Percentiles rank a stretch among this genome's conserved stretches.
phyloP scores from a whole-genome alignment of 2,113 vertebrate species.

The Aegotheles bennettii region DNA sequence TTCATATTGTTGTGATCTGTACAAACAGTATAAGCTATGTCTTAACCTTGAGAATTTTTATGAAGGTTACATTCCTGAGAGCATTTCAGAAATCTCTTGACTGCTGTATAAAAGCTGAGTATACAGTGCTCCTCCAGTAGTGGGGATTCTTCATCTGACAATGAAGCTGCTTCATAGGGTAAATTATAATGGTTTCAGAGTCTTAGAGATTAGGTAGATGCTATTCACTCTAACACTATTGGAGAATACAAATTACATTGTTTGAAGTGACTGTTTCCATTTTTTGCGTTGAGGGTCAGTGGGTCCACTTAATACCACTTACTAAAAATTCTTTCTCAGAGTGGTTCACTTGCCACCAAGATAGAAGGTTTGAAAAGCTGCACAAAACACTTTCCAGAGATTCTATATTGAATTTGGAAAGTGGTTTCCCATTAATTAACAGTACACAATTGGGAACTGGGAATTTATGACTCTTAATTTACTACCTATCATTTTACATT shows the following conservation, averaged over 20 bases:
- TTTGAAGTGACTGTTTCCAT: conserved; percentile 37
- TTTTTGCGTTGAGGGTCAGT: conserved; percentile 52
- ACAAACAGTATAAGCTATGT: not conserved
- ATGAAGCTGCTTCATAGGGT: not conserved
- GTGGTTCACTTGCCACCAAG: not conserved
- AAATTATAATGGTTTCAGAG: conserved; percentile 38
- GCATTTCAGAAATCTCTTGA: conserved; percentile 17
- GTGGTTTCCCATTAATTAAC: not conserved
- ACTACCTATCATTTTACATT: accelerated
- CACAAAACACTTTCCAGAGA: not conserved
- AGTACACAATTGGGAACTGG: not conserved
- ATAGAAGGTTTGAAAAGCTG: not conserved
- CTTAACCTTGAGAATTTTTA: not conserved
- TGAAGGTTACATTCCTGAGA: not conserved
- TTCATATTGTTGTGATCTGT: not conserved
- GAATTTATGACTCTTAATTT: not conserved
- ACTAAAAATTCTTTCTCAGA: conserved; percentile 30
- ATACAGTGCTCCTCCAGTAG: not conserved
- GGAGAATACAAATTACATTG: not conserved
- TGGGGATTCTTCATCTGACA: conserved; percentile 8
- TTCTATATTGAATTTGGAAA: not conserved
- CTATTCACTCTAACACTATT: not conserved
- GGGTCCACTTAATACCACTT: conserved; percentile 50
- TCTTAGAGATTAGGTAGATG: conserved; percentile 25
- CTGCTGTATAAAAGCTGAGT: not conserved